These are phyloP conservation scores for Tenthredo distinguenda DNA, from an alignment of 2,888 invertebrate species.

Conservation along the genomic window DNA sequence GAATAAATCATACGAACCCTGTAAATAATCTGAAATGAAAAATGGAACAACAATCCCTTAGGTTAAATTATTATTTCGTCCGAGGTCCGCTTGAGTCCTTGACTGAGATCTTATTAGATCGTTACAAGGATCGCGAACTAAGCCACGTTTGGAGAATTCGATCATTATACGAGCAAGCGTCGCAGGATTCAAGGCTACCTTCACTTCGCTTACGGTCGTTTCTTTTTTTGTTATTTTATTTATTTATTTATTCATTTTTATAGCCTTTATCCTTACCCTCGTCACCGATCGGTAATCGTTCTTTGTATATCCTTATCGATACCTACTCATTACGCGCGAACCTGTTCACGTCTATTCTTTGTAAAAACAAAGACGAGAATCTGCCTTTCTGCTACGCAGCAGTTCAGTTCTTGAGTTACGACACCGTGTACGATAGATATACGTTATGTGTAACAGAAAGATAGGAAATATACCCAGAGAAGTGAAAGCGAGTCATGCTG, in stretches of 20 bases:
- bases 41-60: neutral
- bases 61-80: neutral
- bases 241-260: neutral
- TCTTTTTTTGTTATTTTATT: neutral
- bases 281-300: neutral
- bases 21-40: neutral
- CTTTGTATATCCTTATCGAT: neutral
- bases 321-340: neutral
- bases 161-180: neutral
- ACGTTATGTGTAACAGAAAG: neutral
- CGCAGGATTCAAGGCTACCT: constrained; percentile 42
- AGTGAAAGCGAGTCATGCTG: constrained; percentile 8
- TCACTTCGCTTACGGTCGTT: constrained; percentile 1
- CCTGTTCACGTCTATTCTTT: neutral
- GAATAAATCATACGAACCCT: too few species aligned
- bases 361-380: neutral
- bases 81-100: constrained; percentile 15
- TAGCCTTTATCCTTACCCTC: neutral
- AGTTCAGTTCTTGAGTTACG: neutral
- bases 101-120: constrained; percentile 29
- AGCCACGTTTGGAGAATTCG: constrained; percentile 26
- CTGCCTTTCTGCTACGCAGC: neutral
- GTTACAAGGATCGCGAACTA: constrained; percentile 16
- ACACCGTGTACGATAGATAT: neutral
- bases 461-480: neutral